Base-by-base conservation (phyloP, 2,888 invertebrate species). In the Nesidiocoris tenuis region DNA sequence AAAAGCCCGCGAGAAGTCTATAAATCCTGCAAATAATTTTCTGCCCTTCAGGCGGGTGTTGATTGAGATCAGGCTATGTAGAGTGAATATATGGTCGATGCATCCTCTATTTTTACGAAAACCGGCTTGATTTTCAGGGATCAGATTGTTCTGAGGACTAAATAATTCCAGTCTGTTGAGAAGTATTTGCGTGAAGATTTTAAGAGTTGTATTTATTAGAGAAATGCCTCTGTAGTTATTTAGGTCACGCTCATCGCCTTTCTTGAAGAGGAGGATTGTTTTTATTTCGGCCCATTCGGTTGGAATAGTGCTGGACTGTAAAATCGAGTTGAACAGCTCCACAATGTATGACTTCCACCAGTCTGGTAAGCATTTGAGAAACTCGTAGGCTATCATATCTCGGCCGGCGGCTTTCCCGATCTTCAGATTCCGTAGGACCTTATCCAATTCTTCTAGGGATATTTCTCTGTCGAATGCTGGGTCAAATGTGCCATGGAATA, bases 41-140 rank as follows among this genome's bases (percentile, higher is more conserved):
- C 65, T 9, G n/a, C 65, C 39, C 24, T 12, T 24, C 5, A 65
- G 19, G 16, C 65, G 23, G 17, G 65, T 65, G 19, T 65, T 65
- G 23, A 65, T 17, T n/a, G 17, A 17, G 25, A 65, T 25, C 24
- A 65, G 19, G 17, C 65, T 39, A 12, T 12, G 55, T 12, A 83
- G 83, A 1, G 84, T 82, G n/a, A 82, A 74, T 21, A 74, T 72
- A n/a, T 63, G 61, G 17, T 72, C 63, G 19, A 72, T 16, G 17
- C 72, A 72, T 24, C 61, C 72, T 39, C 72, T 24, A 12, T n/a
- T 21, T 55, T 39, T 7, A 17, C 55, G 22, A 65, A 74, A 74
- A 1, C 74, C 74, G 22, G 74, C 56, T 19, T 74, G 64, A 23
- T 65, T 65, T 17, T 74, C 65, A 16, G 74, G 74, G 25, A 64